Evolutionary conservation across 2,113 vertebrate species (phyloP), one percentile per base, ranked within the genome.

Genomic region (Oryzias celebensis): DNA sequence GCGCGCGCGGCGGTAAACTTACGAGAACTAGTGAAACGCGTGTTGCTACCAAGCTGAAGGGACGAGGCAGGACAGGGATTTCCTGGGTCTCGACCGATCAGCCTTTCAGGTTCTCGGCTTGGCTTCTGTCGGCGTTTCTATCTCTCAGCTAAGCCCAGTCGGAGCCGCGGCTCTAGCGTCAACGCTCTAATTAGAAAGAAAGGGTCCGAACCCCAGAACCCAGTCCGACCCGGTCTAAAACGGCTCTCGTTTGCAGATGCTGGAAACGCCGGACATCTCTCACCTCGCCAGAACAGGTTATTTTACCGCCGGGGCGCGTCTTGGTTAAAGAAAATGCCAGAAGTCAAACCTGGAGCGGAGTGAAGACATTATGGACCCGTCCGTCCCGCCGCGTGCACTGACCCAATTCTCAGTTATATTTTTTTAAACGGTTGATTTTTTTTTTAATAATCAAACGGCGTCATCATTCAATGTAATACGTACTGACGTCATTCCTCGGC

Each of bases 401-500:
- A 90, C 87, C 88, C 31, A 83, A 84, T 85, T 90, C 73, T 81
- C 68, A 50, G 65, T 69, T 81, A 77, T 20, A 20, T 20, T 87
- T 79, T 78, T 78, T 90, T 91, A 90, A 87, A 91, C 84, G 85
- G 80, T 84, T 65, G 82, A 68, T 86, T 87, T 84, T 84, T 83
- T 85, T 87, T 89, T 89, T 88, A 86, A 90, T 87, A 82, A 88
- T 87, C 88, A 86, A 85, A 77, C 81, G 71, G 90, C 91, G 90
- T 92, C 90, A 89, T 88, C 85, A 79, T 85, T 91, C 85, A 87
- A 79, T 91, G 86, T 72, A 79, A 80, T 88, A 85, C 90, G 88
- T 80, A 57, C 45, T 91, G 80, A 89, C 92, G 91, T 93, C 92
- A 93, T 91, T 87, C 83, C 61, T 50, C 77, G 58, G 92, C 91